Evolutionary conservation across 2,797 vertebrate genomes (phyloP).

Genomic region (Sebastes oblongus): DNA sequence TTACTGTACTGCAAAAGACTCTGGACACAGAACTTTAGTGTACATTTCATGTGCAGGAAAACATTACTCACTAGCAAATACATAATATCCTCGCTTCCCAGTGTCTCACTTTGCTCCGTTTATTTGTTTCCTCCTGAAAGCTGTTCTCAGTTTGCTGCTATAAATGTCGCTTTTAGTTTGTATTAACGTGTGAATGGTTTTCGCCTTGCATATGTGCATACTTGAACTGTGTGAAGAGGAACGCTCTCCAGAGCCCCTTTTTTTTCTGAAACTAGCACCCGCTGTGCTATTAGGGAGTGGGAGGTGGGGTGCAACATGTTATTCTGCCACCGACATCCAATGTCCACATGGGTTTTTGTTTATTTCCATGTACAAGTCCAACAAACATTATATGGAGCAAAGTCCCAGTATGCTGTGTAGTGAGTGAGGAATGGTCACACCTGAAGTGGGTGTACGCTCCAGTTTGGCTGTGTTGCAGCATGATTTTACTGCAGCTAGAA

Average conservation of each 20-base stretch:
- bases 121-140: constrained; percentile 84
- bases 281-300: constrained; percentile 73
- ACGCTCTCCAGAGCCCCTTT: constrained; percentile 75
- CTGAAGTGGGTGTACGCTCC: constrained; percentile 25
- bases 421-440: constrained; percentile 5
- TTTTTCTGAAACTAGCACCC: constrained; percentile 79
- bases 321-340: constrained; percentile 24
- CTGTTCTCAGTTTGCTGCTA: constrained; percentile 93
- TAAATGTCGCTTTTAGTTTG: constrained; percentile 89
- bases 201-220: constrained; percentile 80
- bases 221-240: constrained; percentile 81
- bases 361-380: constrained; percentile 44
- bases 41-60: constrained; percentile 59
- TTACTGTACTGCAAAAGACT: constrained; percentile 31
- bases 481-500: constrained; percentile 88
- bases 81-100: constrained; percentile 44
- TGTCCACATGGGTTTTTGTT: constrained; percentile 29
- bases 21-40: constrained; percentile 16
- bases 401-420: constrained; percentile 34
- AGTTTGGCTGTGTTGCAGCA: constrained; percentile 57
- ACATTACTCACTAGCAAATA: constrained; percentile 48
- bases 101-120: constrained; percentile 85
- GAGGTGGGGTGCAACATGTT: background rate
- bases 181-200: constrained; percentile 78
- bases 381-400: constrained; percentile 36